Base-by-base conservation (phyloP, 2,797 vertebrate genomes). In the Aphelocoma californica region DNA sequence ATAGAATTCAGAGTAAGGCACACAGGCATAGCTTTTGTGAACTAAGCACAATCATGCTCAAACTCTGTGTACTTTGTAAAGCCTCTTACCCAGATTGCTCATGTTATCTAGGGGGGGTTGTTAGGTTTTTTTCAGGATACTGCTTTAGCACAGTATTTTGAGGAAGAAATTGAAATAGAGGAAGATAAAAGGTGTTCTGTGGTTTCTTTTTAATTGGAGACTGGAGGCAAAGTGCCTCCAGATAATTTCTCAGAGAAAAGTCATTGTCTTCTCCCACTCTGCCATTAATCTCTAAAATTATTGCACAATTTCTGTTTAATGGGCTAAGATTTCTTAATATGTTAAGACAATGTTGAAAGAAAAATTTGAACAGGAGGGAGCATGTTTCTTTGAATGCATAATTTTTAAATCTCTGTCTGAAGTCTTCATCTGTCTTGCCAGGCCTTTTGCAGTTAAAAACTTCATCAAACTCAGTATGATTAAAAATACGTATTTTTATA, bases 281-380 rank as follows among this genome's bases (percentile, higher is more conserved):
- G 93, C 69, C 91, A 95, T 97, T 97, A 95, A 97, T 96, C 92
- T 96, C 86, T 92, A 83, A 96, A 96, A 97, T 96, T 96, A 93
- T 96, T 97, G 95, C 95, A 94, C 94, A 96, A 96, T 96, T 95
- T 96, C 92, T 88, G 78, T 95, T 96, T 96, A 94, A 96, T 93
- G 74, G 94, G 90, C 95, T 95, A 95, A 92, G 95, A 97, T 95
- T 95, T 97, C 93, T 93, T 93, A 95, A 94, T 96, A 94, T 51
- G 93, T 95, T 96, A 96, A 96, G 92, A 96, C 88, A 97, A 93
- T 88, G 95, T 91, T 53, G 88, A 93, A 93, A 96, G 94, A 97
- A 94, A 97, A 95, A 94, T 94, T 94, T 96, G 90, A 96, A 95
- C 95, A 96, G 95, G 96, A 97, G 88, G 36, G 95, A 94, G 93